These are phyloP conservation scores for Neoascia interrupta DNA, from an alignment of 2,888 invertebrate species.

Conservation along the genomic window DNA sequence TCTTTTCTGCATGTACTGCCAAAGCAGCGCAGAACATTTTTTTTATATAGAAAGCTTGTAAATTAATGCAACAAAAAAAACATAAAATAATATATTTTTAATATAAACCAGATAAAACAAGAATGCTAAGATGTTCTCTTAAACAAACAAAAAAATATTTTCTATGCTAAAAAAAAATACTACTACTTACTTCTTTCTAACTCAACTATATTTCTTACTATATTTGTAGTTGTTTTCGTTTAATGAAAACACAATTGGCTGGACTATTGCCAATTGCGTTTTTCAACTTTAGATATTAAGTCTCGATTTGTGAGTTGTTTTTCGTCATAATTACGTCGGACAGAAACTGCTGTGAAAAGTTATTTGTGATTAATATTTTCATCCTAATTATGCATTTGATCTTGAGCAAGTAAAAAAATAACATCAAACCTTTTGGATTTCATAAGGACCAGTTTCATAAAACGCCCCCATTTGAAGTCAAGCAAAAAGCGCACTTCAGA, in stretches of 20 bases:
- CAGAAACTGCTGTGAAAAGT: no score
- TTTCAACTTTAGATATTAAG: slow-evolving; percentile 11
- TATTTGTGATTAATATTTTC: slow-evolving; percentile 5
- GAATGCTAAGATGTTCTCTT: slow-evolving; percentile 19
- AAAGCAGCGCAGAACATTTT: slow-evolving; percentile 46
- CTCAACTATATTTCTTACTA: neutral
- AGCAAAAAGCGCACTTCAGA: no score
- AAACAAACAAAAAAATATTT: slow-evolving; percentile 31
- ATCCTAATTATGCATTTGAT: neutral
- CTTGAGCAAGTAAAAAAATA: no score
- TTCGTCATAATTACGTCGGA: no score
- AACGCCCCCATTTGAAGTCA: no score
- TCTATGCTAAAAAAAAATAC: slow-evolving; percentile 17
- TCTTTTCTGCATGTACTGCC: slow-evolving; percentile 27
- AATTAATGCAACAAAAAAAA: no score
- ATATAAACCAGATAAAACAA: slow-evolving; percentile 48
- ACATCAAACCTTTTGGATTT: neutral
- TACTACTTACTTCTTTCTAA: neutral
- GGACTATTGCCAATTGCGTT: no score
- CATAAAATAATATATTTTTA: slow-evolving; percentile 63
- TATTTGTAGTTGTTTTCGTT: neutral
- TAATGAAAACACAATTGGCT: no score
- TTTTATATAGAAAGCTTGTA: slow-evolving; percentile 47
- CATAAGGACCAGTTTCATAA: no score
- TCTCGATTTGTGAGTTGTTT: neutral